Base-by-base conservation (phyloP, 2,113 vertebrate species). In the Semicossyphus pulcher region DNA sequence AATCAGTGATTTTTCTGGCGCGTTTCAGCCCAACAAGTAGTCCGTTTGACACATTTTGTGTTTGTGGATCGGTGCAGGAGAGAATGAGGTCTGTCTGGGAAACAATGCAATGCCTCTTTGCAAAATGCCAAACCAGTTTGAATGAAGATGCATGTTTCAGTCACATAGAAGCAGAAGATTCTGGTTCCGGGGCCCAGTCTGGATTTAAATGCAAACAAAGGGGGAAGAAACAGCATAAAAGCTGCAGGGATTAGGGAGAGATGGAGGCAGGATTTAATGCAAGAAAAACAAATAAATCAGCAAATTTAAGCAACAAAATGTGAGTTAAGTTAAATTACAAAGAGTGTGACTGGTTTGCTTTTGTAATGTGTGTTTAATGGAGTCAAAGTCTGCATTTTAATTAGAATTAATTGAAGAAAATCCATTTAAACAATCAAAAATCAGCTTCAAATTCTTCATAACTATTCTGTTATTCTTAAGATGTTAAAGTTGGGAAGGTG, bases 121-220 rank as follows among this genome's bases (percentile, higher is more conserved):
- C 78, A 67, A 66, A 78, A 36, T 76, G 73, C 69, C 80, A 75
- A 66, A 60, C 36, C 83, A 77, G 75, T 84, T 80, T 90, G 65
- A 86, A 76, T 80, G 85, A 86, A 69, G 54, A 67, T 70, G 73
- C 48, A 52, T 70, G 32, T 73, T 62, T 78, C 70, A 53, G 72
- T n/a, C 67, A 44, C 7, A 53, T 34, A 31, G 29, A 18, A 72
- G 32, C 31, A 41, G 31, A 34, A 62, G 74, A 52, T 63, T 70
- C 36, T 25, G 66, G 70, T 89, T 76, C 58, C 11, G 39, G 81
- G 89, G 86, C 87, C 88, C 63, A 21, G 54, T 53, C 34, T 72
- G 76, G 51, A 68, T 65, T 42, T 49, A 62, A 60, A 72, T 82
- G 44, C 29, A 68, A 77, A 88, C 77, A 89, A 86, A 88, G 80